Evolutionary conservation across 2,888 invertebrate genomes (phyloP).

Genomic region (Limnephilus lunatus): DNA sequence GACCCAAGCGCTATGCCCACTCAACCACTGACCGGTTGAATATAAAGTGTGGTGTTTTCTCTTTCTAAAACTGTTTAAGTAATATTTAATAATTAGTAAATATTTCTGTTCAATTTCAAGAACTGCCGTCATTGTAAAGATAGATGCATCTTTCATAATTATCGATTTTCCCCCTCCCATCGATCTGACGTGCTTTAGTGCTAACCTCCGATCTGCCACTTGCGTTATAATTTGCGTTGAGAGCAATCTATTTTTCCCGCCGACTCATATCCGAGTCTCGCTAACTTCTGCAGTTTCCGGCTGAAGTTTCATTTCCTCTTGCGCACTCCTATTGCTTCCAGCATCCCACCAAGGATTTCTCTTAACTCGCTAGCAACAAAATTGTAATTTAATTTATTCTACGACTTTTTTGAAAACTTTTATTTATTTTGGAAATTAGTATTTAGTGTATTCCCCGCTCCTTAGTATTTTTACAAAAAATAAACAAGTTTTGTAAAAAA

Average conservation of each 20-base stretch:
- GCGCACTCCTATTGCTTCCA: neutral
- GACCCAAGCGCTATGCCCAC: no score
- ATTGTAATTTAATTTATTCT: neutral
- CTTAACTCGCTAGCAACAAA: neutral
- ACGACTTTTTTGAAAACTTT: neutral
- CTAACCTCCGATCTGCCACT: neutral
- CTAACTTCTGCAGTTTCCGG: conserved; percentile 7
- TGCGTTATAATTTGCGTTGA: neutral
- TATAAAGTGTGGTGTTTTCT: no score
- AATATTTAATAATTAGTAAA: neutral
- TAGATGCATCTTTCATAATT: neutral
- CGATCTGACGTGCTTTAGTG: neutral
- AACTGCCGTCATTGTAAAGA: neutral
- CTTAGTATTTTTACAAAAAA: no score
- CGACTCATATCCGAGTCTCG: neutral
- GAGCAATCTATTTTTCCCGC: neutral
- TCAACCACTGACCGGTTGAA: no score
- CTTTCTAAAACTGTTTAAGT: no score
- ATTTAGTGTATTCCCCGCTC: no score
- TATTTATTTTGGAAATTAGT: neutral
- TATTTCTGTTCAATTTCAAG: neutral
- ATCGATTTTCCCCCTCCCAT: neutral
- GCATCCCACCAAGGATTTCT: neutral
- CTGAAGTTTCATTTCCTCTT: conserved; percentile 10
- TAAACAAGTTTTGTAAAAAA: no score